These are phyloP conservation scores for Scolopax rusticola DNA, from an alignment of 2,797 vertebrate species.

Conservation along the genomic window DNA sequence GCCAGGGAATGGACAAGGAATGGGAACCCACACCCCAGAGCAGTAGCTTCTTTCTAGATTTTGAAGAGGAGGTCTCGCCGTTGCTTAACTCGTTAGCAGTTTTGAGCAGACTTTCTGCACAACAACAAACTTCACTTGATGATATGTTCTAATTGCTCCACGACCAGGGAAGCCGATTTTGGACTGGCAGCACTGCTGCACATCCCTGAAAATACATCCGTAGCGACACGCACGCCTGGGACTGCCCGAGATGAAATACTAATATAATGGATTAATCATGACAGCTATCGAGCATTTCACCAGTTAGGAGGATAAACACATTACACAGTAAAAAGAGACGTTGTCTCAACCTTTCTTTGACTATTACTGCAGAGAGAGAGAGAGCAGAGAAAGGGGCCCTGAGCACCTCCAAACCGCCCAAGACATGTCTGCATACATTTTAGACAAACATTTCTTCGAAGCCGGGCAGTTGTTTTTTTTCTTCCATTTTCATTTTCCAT, in stretches of 20 bases:
- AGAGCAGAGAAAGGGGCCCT: background rate
- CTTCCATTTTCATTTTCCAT: conserved; percentile 42
- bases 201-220: background rate
- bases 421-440: conserved; percentile 27
- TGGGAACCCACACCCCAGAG: background rate
- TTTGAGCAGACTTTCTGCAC: background rate
- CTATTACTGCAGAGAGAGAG: background rate
- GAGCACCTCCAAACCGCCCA: background rate
- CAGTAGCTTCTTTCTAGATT: background rate
- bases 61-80: background rate
- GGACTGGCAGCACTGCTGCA: background rate
- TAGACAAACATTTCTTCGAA: conserved; percentile 45
- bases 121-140: background rate
- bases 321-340: background rate
- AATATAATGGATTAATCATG: conserved; percentile 22
- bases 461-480: background rate
- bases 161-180: background rate
- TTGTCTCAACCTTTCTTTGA: background rate
- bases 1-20: background rate
- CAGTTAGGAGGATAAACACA: background rate
- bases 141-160: background rate
- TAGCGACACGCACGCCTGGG: background rate
- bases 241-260: background rate
- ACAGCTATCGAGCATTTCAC: conserved; percentile 23
- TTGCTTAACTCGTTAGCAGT: background rate